Evolutionary conservation across 2,888 invertebrate genomes (phyloP).

Genomic region (Hipparchia semele): DNA sequence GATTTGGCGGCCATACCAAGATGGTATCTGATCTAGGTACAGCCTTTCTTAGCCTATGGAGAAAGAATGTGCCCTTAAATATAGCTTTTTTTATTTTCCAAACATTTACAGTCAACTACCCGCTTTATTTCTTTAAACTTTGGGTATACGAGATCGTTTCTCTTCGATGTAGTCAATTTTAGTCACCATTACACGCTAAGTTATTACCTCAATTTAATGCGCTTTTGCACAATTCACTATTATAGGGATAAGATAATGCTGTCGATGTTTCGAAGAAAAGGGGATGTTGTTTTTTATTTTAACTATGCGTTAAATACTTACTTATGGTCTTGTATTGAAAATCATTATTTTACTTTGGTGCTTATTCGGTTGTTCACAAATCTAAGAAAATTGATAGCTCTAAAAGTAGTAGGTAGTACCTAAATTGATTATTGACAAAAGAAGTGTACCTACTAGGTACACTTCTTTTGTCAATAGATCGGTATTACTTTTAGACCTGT

Average conservation of each 20-base stretch:
- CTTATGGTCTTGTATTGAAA: background rate
- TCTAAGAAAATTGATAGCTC: no score
- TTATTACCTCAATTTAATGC: slow-evolving; percentile 80
- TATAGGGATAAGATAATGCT: slow-evolving; percentile 47
- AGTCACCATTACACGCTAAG: slow-evolving; percentile 80
- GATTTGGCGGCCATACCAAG: no score
- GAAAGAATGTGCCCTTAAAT: background rate
- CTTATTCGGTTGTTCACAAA: no score
- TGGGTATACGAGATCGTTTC: slow-evolving; percentile 41
- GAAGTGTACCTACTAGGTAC: no score
- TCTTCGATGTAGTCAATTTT: slow-evolving; percentile 72
- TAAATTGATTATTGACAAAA: no score
- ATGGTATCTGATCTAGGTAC: no score
- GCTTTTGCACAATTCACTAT: slow-evolving; percentile 79
- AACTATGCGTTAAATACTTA: background rate
- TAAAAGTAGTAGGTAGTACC: no score
- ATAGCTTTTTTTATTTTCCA: background rate
- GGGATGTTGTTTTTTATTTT: background rate
- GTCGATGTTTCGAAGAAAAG: slow-evolving; percentile 18
- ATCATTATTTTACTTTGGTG: background rate
- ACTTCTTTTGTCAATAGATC: no score
- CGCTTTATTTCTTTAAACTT: slow-evolving; percentile 67
- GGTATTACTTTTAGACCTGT: no score
- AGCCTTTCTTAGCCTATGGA: background rate
- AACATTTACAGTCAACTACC: slow-evolving; percentile 54